Percentiles rank a stretch among this genome's conserved stretches.
Conservation (phyloP, 2,113 vertebrate genomes). For the Periophthalmus modestus region DNA sequence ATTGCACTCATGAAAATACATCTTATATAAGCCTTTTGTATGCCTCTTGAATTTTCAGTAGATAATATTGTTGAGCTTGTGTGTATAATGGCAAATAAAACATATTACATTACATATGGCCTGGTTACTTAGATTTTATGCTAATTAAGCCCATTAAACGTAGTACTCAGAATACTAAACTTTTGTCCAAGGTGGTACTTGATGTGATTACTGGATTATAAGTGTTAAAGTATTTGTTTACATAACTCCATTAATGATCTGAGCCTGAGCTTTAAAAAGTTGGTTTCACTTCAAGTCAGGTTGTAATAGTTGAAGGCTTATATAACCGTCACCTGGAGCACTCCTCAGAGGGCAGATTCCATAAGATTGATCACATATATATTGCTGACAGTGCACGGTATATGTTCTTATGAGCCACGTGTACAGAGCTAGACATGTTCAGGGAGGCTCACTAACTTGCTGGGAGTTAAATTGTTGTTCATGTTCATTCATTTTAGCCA, state of each 20-base stretch:
- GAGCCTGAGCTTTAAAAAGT: not conserved
- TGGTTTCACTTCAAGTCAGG: not conserved
- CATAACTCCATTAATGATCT: not conserved
- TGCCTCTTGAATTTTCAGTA: too few relatives aligned
- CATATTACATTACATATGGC: too few relatives aligned
- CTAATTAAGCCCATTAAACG: too few relatives aligned
- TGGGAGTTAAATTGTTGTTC: not conserved
- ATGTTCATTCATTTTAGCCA: not conserved
- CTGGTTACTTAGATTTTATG: too few relatives aligned
- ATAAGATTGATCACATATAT: not conserved
- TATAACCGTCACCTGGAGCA: conserved; percentile 1
- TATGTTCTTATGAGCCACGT: not conserved
- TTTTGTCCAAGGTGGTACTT: too few relatives aligned
- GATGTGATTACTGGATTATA: too few relatives aligned
- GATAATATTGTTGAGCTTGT: too few relatives aligned
- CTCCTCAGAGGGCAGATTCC: not conserved
- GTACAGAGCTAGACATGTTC: not conserved
- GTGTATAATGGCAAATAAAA: too few relatives aligned
- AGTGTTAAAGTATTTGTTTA: too few relatives aligned
- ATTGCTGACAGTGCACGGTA: not conserved
- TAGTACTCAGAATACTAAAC: too few relatives aligned
- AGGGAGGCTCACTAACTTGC: not conserved
- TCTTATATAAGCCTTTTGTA: too few relatives aligned
- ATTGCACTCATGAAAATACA: too few relatives aligned
- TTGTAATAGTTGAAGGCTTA: not conserved